phyloP scores from a whole-genome alignment of 2,113 vertebrate genomes.

The Tinamus guttatus region DNA sequence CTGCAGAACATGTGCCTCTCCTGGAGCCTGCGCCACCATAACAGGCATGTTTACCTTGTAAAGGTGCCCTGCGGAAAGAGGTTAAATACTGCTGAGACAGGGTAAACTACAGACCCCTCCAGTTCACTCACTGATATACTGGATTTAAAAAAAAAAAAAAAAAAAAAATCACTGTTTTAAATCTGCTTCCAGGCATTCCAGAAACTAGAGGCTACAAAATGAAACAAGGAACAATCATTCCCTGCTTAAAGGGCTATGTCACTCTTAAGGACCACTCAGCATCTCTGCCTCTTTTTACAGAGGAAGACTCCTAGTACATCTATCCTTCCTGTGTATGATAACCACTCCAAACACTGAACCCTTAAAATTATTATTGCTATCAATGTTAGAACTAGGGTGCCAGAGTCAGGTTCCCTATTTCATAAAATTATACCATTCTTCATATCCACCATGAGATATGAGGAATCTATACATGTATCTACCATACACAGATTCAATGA shows the following conservation, averaged over 20 bases:
- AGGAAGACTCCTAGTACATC: neutral
- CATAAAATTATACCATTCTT: neutral
- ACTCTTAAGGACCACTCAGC: neutral
- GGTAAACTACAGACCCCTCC: neutral
- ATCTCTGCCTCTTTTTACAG: neutral
- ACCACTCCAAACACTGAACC: neutral
- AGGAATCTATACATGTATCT: neutral
- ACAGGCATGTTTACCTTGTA: slow-evolving; percentile 94
- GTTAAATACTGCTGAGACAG: neutral
- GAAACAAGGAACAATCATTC: neutral
- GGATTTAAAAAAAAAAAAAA: neutral
- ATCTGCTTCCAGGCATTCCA: neutral
- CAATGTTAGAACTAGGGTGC: neutral
- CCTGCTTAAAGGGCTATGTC: neutral
- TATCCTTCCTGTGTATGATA: neutral
- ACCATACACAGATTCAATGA: neutral
- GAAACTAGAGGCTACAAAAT: neutral
- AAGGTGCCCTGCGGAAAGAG: slow-evolving; percentile 84
- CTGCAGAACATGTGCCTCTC: slow-evolving; percentile 72
- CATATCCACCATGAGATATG: neutral
- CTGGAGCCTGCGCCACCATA: slow-evolving; percentile 88
- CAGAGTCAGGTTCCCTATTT: neutral
- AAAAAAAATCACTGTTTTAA: neutral
- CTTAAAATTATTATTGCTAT: neutral
- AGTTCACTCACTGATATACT: neutral